Base-by-base conservation (phyloP, 2,888 invertebrate species). In the Agelastica alni region DNA sequence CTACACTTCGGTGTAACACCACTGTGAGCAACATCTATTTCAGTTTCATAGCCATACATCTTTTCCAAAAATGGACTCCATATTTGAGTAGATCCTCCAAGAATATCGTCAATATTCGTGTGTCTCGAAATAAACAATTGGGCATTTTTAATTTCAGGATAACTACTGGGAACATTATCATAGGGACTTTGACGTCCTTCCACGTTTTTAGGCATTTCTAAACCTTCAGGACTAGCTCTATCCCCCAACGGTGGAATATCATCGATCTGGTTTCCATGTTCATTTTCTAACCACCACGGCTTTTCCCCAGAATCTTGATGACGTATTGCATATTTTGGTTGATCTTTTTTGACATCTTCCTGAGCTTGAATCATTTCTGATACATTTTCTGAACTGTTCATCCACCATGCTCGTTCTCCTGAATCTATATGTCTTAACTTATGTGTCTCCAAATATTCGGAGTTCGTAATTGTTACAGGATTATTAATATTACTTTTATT, bases 81-180 rank as follows among this genome's bases (percentile, higher is more conserved):
- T 57, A 86, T 73, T 16, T 80, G 78, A 53, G 78, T 78, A 34
- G 79, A 74, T 46, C 80, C 80, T 39, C 93, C 94, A 56, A 96
- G 80, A 71, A 96, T 84, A 70, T 96, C 95, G 72, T 94, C 94
- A 64, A 95, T 93, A 75, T 93, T 91, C 32, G 87, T 88, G 75
- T 91, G 91, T 51, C 86, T 84, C 7, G 93, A 92, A 62, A 93
- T 91, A 74, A 92, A 96, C 71, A 64, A 77, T 72, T 65, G 76
- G 67, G 80, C 73, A 75, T 66, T 64, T 43, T 69, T 69, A 4
- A 60, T 58, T 36, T 64, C 65, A 13, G 66, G 61, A 41, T 54
- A 61, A 32, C 26, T 56, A 16, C 31, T 34, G 62, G 80, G 80
- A 64, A 85, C 81, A 73, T 88, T 89, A 74, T 89, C 89, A 68